phyloP scores from a whole-genome alignment of 2,888 invertebrate species.

The Sphaerophoria taeniata region DNA sequence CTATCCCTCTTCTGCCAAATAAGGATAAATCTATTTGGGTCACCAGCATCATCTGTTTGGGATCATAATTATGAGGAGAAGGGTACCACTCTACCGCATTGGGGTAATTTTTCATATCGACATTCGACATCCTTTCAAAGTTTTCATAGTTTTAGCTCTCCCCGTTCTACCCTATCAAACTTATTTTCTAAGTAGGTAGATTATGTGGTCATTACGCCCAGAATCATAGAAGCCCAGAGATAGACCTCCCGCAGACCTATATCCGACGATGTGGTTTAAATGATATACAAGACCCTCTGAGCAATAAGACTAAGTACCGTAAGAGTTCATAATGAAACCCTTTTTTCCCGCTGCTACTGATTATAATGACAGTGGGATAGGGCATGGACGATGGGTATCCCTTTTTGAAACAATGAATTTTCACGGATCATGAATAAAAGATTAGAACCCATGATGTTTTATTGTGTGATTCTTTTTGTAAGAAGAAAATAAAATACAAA shows the following conservation, averaged over 20 bases:
- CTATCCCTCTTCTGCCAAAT: not conserved
- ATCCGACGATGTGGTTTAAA: not conserved
- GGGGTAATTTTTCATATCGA: not conserved
- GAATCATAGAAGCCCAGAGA: not conserved
- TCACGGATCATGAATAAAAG: conserved; percentile 39
- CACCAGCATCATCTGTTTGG: conserved; percentile 16
- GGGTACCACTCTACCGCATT: not conserved
- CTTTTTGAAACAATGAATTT: conserved; percentile 14
- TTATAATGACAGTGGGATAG: no score
- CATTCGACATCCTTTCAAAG: not conserved
- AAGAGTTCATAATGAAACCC: conserved; percentile 22
- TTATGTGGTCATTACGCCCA: not conserved
- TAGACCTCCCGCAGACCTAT: not conserved
- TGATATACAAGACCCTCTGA: not conserved
- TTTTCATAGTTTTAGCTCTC: not conserved
- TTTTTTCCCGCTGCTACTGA: not conserved
- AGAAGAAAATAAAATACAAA: not conserved
- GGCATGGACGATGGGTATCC: not conserved
- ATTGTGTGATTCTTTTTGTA: not conserved
- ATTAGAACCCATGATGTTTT: conserved; percentile 7
- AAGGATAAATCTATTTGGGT: conserved; percentile 29
- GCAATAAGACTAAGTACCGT: conserved; percentile 31
- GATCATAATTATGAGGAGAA: conserved; percentile 3
- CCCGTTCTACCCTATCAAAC: not conserved
- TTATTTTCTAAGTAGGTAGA: conserved; percentile 1